phyloP scores from a whole-genome alignment of 1,140 invertebrate genomes.

The Magallana angulata region DNA sequence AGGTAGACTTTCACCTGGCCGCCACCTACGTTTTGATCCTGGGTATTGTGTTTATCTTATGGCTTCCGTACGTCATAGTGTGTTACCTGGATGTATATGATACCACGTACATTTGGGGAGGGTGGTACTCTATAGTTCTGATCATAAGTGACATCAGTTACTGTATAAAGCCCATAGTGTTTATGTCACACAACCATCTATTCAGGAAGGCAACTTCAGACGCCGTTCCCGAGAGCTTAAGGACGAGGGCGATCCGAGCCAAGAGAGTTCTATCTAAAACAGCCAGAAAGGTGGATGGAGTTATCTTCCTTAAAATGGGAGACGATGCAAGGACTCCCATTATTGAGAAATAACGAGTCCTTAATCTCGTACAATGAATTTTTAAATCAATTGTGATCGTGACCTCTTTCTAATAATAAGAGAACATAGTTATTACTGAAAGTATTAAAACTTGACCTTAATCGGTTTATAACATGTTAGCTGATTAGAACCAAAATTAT shows the following conservation, averaged over 20 bases:
- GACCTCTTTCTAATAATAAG: too few relatives aligned
- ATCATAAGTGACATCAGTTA: conserved; percentile 44
- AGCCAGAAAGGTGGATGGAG: conserved; percentile 44
- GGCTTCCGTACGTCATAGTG: conserved; percentile 49
- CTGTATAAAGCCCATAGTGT: conserved; percentile 55
- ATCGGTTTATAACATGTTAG: conserved; percentile 1
- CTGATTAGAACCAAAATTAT: neutral
- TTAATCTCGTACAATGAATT: neutral
- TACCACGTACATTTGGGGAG: conserved; percentile 43
- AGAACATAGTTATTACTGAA: too few relatives aligned
- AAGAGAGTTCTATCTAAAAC: conserved; percentile 38
- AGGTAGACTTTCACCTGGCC: conserved; percentile 48
- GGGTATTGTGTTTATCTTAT: conserved; percentile 30
- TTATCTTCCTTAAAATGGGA: conserved; percentile 50
- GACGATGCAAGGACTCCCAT: neutral
- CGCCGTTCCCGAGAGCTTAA: conserved; percentile 49
- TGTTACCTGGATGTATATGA: conserved; percentile 43
- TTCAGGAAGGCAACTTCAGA: conserved; percentile 47
- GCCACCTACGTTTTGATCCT: conserved; percentile 49
- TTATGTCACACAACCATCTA: conserved; percentile 53
- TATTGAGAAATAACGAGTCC: neutral
- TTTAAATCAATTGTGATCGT: neutral
- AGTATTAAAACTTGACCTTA: neutral
- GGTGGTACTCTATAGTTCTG: conserved; percentile 44
- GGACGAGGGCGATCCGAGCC: conserved; percentile 28